phyloP scores from a whole-genome alignment of 2,797 vertebrate genomes.

The Chrysocyon brachyurus region DNA sequence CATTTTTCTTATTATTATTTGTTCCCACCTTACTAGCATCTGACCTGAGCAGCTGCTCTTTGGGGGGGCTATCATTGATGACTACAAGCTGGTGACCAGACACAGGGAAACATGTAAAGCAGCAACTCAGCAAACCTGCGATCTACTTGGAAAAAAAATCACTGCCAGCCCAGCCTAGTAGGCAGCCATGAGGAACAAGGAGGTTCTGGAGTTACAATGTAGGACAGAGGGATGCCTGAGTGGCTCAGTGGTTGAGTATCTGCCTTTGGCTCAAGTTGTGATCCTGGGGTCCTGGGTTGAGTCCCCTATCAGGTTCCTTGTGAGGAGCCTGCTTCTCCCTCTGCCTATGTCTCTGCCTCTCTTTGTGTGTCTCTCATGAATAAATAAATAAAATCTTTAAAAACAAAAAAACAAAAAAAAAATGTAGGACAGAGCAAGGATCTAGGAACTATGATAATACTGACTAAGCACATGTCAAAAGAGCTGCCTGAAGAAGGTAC shows the following conservation, averaged over 20 bases:
- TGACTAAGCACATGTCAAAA: neutral
- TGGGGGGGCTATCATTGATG: neutral
- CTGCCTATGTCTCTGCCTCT: too few relatives aligned
- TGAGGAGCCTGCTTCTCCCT: too few relatives aligned
- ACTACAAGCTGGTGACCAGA: conserved; percentile 34
- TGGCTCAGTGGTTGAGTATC: too few relatives aligned
- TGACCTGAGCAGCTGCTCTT: conserved; percentile 48
- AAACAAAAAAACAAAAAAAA: too few relatives aligned
- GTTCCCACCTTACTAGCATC: conserved; percentile 55
- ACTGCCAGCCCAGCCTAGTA: neutral
- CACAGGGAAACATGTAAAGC: neutral
- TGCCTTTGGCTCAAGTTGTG: too few relatives aligned
- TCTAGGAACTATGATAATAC: neutral
- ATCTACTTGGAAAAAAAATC: neutral
- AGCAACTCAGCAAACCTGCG: neutral
- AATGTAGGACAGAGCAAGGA: neutral
- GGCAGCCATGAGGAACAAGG: neutral
- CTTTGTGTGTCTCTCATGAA: too few relatives aligned
- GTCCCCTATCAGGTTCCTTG: too few relatives aligned
- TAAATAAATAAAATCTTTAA: too few relatives aligned
- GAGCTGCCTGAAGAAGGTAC: neutral
- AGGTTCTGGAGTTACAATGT: neutral
- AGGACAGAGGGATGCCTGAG: too few relatives aligned
- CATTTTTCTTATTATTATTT: conserved; percentile 66
- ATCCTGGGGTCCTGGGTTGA: too few relatives aligned